Conservation (phyloP, 2,797 vertebrate genomes). For the Pteropus rufus region DNA sequence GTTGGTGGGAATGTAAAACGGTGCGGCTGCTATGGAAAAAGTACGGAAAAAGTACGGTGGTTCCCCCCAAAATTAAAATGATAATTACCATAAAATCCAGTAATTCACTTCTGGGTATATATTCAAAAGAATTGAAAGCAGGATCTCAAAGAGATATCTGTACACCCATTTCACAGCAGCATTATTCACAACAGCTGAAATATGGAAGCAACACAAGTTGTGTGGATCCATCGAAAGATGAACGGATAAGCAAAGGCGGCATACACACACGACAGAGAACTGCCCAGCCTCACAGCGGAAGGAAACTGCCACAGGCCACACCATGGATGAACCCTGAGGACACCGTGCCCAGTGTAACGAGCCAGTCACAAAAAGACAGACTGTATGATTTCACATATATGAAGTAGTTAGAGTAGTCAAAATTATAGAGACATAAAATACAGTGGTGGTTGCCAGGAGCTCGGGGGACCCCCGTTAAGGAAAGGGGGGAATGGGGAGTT, state of each 20-base stretch:
- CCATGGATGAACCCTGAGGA: neutral
- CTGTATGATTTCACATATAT: accelerated
- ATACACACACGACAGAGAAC: neutral
- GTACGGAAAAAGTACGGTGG: neutral
- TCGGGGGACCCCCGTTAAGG: neutral
- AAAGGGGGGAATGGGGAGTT: neutral
- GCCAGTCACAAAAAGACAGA: neutral
- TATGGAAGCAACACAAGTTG: neutral
- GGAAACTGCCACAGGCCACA: neutral
- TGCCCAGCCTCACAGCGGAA: neutral
- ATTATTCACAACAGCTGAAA: neutral
- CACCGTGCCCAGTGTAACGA: neutral
- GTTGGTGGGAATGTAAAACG: neutral
- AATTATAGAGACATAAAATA: neutral
- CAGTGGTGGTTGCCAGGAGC: accelerated
- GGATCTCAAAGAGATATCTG: neutral
- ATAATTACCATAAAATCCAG: neutral
- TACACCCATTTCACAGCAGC: neutral
- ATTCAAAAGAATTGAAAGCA: neutral
- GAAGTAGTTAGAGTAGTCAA: neutral
- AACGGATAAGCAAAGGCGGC: neutral
- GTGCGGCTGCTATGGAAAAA: neutral
- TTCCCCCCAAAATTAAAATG: neutral
- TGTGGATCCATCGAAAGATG: neutral
- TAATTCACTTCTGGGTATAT: neutral